phyloP scores from a whole-genome alignment of 2,888 invertebrate genomes.

The Bellardia bayeri region DNA sequence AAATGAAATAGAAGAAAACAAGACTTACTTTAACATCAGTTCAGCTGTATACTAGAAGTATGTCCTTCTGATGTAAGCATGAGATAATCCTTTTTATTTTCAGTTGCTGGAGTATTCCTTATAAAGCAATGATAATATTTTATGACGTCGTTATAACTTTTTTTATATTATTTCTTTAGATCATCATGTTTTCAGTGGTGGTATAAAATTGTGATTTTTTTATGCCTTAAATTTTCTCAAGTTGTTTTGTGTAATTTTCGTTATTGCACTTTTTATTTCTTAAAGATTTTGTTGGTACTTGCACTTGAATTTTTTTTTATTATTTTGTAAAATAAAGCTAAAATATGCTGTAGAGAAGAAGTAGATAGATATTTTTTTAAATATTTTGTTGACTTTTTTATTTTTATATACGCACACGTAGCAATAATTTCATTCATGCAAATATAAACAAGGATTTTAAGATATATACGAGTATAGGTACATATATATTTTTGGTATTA shows the following conservation, averaged over 20 bases:
- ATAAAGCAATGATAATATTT: conserved; percentile 25
- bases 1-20: conserved; percentile 7
- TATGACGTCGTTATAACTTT: neutral
- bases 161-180: conserved; percentile 13
- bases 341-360: conserved; percentile 18
- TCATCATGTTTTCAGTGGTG: conserved; percentile 35
- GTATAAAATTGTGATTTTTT: conserved; percentile 49
- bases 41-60: conserved; percentile 45
- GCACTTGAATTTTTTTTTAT: conserved; percentile 43
- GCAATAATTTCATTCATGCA: neutral
- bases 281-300: conserved; percentile 6
- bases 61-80: conserved; percentile 63
- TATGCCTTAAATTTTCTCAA: conserved; percentile 15
- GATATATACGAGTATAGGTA: neutral
- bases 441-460: neutral
- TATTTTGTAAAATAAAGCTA: neutral
- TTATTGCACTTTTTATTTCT: conserved; percentile 39
- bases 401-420: neutral
- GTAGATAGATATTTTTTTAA: neutral
- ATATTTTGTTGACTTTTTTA: neutral
- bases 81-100: conserved; percentile 62
- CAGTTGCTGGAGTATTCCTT: conserved; percentile 44
- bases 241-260: conserved; percentile 4
- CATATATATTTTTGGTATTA: neutral
- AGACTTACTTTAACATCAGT: conserved; percentile 70